Evolutionary conservation across 2,797 vertebrate species (phyloP), one percentile per base, ranked within the genome.

Genomic region (Perodicticus potto): DNA sequence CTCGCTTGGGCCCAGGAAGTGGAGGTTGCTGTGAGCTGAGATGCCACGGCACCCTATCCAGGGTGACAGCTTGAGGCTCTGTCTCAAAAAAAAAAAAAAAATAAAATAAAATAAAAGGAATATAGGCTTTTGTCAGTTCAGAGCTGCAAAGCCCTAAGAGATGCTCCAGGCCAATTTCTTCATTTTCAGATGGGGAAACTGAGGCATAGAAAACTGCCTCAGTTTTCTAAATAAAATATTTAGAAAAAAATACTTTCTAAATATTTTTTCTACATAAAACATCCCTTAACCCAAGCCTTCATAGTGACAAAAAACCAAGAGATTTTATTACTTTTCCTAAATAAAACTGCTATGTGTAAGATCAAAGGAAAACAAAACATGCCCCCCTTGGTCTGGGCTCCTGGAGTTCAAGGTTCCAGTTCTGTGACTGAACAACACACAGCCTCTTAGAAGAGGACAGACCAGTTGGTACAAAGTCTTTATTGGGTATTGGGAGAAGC

Each of bases 121-220:
- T 49, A 13, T 0, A 19, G 77, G 40, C 5, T n/a, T 37, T 43
- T 25, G 53, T 76, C n/a, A 86, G 43, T 70, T 91, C 27, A 34
- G 59, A 63, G 34, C 40, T 82, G 19, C 22, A 95, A 95, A 82
- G 49, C 37, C 85, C 45, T 22, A 55, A 76, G 49, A 94, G 27
- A 59, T 67, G 12, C 59, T 43, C 65, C 43, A 59, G 34, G 69
- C 76, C 67, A 84, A 74, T 37, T 78, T 70, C 94, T 93, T 89
- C 70, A 45, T 32, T 93, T 93, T 77, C 27, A 83, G 3, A 8
- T 65, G 57, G 37, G 94, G 69, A 94, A 32, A 95, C 67, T 53
- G 40, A 96, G 70, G 80, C 95, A 92, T 20, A 85, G 59, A 92
- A 82, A 91, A 37, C 55, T 63, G 57, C 3, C 49, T 53, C 49